phyloP scores from a whole-genome alignment of 2,113 vertebrate genomes.

The Pimephales promelas region DNA sequence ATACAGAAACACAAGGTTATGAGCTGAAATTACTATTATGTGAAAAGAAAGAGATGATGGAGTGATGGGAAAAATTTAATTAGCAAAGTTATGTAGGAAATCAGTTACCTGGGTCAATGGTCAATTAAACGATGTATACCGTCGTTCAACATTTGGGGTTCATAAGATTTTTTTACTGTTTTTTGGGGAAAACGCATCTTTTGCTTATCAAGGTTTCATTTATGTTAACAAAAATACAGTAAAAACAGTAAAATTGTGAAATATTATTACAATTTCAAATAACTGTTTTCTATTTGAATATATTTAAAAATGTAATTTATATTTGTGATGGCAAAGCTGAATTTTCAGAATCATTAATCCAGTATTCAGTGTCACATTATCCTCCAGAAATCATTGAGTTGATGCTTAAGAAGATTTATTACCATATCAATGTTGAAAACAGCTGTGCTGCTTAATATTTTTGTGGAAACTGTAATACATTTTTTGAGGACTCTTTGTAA shows the following conservation, averaged over 20 bases:
- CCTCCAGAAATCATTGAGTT: neutral
- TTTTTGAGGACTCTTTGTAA: no score
- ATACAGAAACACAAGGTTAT: neutral
- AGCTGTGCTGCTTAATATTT: neutral
- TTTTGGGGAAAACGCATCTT: fast-evolving
- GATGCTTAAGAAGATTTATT: neutral
- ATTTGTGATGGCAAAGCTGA: neutral
- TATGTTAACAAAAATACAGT: neutral
- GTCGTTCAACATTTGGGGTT: no score
- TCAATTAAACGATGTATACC: neutral
- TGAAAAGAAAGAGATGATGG: neutral
- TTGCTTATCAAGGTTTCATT: neutral
- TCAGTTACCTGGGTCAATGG: neutral
- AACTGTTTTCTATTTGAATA: neutral
- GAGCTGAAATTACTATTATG: neutral
- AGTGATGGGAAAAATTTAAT: neutral
- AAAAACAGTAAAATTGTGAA: neutral
- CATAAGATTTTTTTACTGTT: no score
- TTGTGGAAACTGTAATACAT: neutral
- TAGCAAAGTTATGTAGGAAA: neutral
- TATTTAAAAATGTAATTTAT: neutral
- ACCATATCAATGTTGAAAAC: no score
- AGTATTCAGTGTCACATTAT: neutral
- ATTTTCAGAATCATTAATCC: neutral
- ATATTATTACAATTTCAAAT: neutral